Evolutionary conservation across 1,140 invertebrate species (phyloP), one percentile per base, ranked within the genome.

Genomic region (Neodiprion lecontei): DNA sequence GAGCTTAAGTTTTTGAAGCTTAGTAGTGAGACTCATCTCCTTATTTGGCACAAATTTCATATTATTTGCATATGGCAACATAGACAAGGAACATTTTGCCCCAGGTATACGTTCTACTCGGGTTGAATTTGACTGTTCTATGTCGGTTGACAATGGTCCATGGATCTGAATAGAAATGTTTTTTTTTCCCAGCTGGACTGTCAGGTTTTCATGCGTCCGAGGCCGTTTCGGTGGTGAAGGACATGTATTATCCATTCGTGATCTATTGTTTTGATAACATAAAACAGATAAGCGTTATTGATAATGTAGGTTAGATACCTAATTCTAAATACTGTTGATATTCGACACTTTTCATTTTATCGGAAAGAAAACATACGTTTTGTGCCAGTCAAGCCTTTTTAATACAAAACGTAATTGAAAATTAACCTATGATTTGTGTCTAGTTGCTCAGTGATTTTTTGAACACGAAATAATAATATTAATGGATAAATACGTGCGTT

Each of bases 1-100:
- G 48, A 85, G 69, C 66, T 84, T 80, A 0, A 85, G 50, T 65
- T 83, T 85, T 8, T 78, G 77, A 14, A 82, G 28, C 47, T 61
- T 69, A 11, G 10, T 47, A 1, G 48, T 48, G 8, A 65, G 3
- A 1, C 9, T 4, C 1, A 9, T 7, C 7, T 76, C 49, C 8
- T n/a, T 68, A 1, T 4, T 67, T 7, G 72, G 67, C 0, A 14
- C 7, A 14, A 49, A 21, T 23, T 47, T 47, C 67, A 5, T 8
- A 4, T 76, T 7, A 67, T 4, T 9, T 7, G 48, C 1, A 8
- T 4, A 8, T 21, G 67, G 0, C 23, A 12, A 61, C 11, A 12
- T 61, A 12, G 11, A 17, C 53, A 61, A 17, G 53, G 53, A 61
- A 61, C 53, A 14, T 12, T 17, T 61, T 12, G n/a, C 53, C 53